Base-by-base conservation (phyloP, 2,888 invertebrate species). In the Bimastos eiseni region DNA sequence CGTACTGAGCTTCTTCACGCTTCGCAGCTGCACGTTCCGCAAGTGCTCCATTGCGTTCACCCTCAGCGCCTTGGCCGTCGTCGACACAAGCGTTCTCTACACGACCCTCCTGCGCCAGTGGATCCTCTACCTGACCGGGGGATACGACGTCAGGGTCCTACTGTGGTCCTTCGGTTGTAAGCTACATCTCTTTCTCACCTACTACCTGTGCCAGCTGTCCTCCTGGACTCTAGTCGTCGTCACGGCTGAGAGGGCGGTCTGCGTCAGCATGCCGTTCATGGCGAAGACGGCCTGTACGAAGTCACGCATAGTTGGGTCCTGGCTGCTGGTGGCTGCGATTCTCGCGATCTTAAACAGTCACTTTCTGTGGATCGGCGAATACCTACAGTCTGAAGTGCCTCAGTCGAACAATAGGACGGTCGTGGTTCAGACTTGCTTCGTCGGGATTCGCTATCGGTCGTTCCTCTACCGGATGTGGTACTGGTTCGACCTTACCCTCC, bases 201-300 rank as follows among this genome's bases (percentile, higher is more conserved):
- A 94, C 89, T 92, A 92, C 37, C 92, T 93, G 13, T 91, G 93
- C 0, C 93, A 94, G 90, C 92, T 93, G 41, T 93, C 94, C 15
- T 93, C 93, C 0, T 94, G 94, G 94, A 93, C 94, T 33, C 92
- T 94, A 30, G 93, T 93, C 70, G 93, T 93, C 33, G 93, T 94
- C 44, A 94, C 94, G 8, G 83, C 93, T 33, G 94, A 94, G 89
- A 91, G 94, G 33, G 93, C 93, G 4, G 90, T 94, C 3, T 93
- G 93, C 15, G 93, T 93, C 13, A 94, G 93, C 92, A 91, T 92
- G 89, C 94, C 94, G 6, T 92, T 93, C 91, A 91, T 90, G 15
- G 93, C 93, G 19, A 93, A 92, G 88, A 41, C 88, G 0, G 90
- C 92, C 34, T 94, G 93, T 90, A 93, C 93, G 3, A 55, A 70